Base-by-base conservation (phyloP, 2,888 invertebrate species). In the Athalia circularis region DNA sequence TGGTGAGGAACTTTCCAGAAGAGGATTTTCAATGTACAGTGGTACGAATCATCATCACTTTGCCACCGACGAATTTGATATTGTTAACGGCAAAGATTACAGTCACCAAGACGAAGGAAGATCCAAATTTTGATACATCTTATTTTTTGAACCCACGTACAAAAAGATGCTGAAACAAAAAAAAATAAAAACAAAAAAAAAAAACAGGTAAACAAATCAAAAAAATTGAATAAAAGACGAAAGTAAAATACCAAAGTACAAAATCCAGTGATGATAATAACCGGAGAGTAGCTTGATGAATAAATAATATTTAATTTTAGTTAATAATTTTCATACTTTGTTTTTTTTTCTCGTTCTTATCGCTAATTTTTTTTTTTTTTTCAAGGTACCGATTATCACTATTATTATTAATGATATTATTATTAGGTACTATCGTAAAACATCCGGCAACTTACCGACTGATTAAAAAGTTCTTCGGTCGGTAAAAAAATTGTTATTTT, bases 1-100 rank as follows among this genome's bases (percentile, higher is more conserved):
- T 0, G 92, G 93, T 8, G 93, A 93, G 88, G 92, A 93, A 88
- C 87, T 93, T 82, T 91, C 92, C 47, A 90, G 92, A 9, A 92
- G 93, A 65, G 93, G 93, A 59, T 93, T 91, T 89, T 92, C 93
- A 84, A 93, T 93, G 92, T 93, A 93, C 89, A 88, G 90, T 84
- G 90, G 89, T 7, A 84, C 88, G 2, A 92, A 92, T 7, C 91
- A 91, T 29, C 29, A 29, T 82, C 91, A 91, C 82, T 84, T 91
- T 43, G 80, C 81, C 76, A 82, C 84, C 4, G 86, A 87, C 7
- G 61, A 79, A 50, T 84, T 83, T 13, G 83, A 81, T 4, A 79
- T 79, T 43, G 80, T 86, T 29, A 80, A 87, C 80, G 67, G 80
- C 54, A 82, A 86, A 80, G 81, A 80, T 78, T 80, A 83, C 13